phyloP scores from a whole-genome alignment of 2,113 vertebrate species.

The Dipodomys merriami region DNA sequence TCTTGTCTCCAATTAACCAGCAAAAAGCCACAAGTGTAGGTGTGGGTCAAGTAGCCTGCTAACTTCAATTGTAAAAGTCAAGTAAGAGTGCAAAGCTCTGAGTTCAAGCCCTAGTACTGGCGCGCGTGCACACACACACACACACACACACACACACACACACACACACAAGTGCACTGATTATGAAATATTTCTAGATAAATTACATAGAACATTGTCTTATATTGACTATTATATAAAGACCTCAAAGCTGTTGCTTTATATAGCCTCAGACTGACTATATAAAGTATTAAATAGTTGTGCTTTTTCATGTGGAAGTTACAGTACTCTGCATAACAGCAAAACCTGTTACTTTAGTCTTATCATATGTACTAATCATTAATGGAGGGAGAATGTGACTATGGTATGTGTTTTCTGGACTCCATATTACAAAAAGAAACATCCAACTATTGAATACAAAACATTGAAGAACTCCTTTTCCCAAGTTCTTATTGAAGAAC shows the following conservation, averaged over 20 bases:
- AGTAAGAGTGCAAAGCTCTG: too few relatives aligned
- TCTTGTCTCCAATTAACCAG: too few relatives aligned
- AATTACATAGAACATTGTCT: not conserved
- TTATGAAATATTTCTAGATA: constrained; percentile 19
- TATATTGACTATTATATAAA: constrained; percentile 42
- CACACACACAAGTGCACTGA: not conserved
- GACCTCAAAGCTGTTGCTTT: constrained; percentile 6
- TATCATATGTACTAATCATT: not conserved
- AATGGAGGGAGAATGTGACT: not conserved
- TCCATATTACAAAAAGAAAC: constrained; percentile 3
- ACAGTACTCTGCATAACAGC: not conserved
- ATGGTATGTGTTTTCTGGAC: not conserved
- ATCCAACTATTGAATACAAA: constrained; percentile 25
- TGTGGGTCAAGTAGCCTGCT: too few relatives aligned
- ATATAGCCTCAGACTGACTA: constrained; percentile 36
- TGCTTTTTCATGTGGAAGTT: constrained; percentile 23
- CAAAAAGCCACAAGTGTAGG: too few relatives aligned
- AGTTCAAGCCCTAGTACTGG: too few relatives aligned
- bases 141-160: too few relatives aligned
- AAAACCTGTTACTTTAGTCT: constrained; percentile 22
- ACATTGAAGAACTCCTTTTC: constrained; percentile 47
- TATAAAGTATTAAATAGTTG: not conserved
- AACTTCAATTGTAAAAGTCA: too few relatives aligned
- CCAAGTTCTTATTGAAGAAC: constrained; percentile 49
- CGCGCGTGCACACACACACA: too few relatives aligned